Conservation (phyloP, 2,797 vertebrate genomes). For the Nyctibius grandis region DNA sequence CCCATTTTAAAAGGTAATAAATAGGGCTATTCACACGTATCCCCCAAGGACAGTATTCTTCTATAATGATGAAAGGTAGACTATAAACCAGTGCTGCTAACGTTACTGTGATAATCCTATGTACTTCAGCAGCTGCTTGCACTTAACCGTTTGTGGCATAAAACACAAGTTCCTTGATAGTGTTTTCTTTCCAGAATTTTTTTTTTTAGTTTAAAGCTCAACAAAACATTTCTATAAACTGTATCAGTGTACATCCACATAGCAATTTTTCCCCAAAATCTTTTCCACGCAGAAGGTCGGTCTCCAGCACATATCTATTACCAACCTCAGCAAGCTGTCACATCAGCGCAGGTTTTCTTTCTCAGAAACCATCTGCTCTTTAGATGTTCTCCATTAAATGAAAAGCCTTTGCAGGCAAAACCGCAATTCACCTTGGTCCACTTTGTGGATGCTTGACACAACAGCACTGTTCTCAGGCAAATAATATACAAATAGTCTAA, state of each 20-base stretch:
- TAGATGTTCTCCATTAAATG: not conserved
- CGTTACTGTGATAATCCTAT: not conserved
- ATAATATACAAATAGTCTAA: not conserved
- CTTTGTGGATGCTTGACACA: not conserved
- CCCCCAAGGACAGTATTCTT: not conserved
- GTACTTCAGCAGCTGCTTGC: not conserved
- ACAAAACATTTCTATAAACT: not conserved
- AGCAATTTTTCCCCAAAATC: not conserved
- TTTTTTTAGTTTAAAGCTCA: not conserved
- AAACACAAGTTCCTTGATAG: not conserved
- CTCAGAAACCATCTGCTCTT: not conserved
- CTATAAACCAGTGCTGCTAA: not conserved
- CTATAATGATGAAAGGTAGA: not conserved
- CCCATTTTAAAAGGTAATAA: constrained; percentile 20
- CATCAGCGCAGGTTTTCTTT: not conserved
- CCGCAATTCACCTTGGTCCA: not conserved
- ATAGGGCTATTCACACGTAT: not conserved
- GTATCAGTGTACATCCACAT: not conserved
- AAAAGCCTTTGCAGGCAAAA: not conserved
- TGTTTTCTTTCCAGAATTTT: not conserved
- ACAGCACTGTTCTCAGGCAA: not conserved
- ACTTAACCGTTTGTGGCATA: not conserved
- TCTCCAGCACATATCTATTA: not conserved
- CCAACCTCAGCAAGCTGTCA: not conserved
- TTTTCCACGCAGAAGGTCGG: not conserved